phyloP scores from a whole-genome alignment of 1,140 invertebrate genomes.

The Micrasema longulum region DNA sequence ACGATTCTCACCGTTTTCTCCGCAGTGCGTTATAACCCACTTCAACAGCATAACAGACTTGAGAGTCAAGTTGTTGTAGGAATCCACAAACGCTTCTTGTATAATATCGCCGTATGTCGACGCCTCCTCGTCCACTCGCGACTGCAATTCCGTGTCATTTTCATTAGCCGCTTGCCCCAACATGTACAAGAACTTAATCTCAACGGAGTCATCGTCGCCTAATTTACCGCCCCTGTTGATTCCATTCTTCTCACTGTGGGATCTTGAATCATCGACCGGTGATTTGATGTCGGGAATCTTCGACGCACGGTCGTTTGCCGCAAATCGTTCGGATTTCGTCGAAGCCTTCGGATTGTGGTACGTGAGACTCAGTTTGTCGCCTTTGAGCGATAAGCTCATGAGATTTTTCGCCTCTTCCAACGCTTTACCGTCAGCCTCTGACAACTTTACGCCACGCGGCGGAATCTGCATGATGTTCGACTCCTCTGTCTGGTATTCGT shows the following conservation, averaged over 20 bases:
- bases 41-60: conserved; percentile 90
- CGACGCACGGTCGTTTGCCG: too few relatives aligned
- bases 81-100: conserved; percentile 89
- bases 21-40: conserved; percentile 78
- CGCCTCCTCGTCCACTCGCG: conserved; percentile 71
- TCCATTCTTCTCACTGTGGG: conserved; percentile 9
- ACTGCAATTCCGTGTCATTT: conserved; percentile 63
- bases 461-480: conserved; percentile 66
- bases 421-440: conserved; percentile 33
- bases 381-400: conserved; percentile 39
- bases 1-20: conserved; percentile 59
- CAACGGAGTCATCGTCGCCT: conserved; percentile 24
- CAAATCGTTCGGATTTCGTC: not conserved
- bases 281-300: too few relatives aligned
- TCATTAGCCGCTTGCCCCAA: conserved; percentile 69
- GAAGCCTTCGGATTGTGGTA: not conserved
- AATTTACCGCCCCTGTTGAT: conserved; percentile 2
- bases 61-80: conserved; percentile 92
- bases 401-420: conserved; percentile 45
- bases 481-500: conserved; percentile 50
- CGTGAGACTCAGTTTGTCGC: conserved; percentile 46
- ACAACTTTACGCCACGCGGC: conserved; percentile 56
- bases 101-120: conserved; percentile 85
- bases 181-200: conserved; percentile 68
- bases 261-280: too few relatives aligned